Evolutionary conservation across 2,797 vertebrate genomes (phyloP).

Genomic region (Danio tinwini): DNA sequence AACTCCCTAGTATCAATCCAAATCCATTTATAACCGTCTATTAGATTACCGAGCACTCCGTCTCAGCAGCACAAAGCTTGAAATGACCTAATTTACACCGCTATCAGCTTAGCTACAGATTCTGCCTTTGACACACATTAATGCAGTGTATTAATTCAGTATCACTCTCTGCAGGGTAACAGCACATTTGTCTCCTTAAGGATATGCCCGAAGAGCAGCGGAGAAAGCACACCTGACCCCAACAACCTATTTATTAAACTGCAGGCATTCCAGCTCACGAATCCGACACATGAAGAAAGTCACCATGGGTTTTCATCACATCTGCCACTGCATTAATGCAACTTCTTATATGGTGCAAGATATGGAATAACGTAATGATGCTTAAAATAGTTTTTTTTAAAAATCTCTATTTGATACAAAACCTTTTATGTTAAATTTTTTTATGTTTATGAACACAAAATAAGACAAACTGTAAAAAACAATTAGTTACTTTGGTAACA

Average conservation of each 20-base stretch:
- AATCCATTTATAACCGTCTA: conserved; percentile 68
- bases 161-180: conserved; percentile 36
- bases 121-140: conserved; percentile 60
- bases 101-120: conserved; percentile 57
- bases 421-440: no score
- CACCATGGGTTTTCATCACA: conserved; percentile 43
- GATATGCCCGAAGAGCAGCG: conserved; percentile 31
- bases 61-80: conserved; percentile 46
- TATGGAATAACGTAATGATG: background rate
- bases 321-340: conserved; percentile 21
- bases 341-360: conserved; percentile 36
- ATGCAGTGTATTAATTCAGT: conserved; percentile 55
- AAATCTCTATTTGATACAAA: no score
- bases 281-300: conserved; percentile 45
- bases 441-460: no score
- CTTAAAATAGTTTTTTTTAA: no score
- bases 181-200: conserved; percentile 28
- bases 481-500: no score
- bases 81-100: conserved; percentile 52
- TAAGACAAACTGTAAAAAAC: no score
- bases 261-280: conserved; percentile 52
- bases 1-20: conserved; percentile 55
- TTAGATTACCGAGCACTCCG: conserved; percentile 57
- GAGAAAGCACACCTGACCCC: conserved; percentile 54
- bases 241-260: conserved; percentile 55